These are phyloP conservation scores for Acanthosepion esculentum DNA, from an alignment of 2,888 invertebrate genomes.

Conservation along the genomic window DNA sequence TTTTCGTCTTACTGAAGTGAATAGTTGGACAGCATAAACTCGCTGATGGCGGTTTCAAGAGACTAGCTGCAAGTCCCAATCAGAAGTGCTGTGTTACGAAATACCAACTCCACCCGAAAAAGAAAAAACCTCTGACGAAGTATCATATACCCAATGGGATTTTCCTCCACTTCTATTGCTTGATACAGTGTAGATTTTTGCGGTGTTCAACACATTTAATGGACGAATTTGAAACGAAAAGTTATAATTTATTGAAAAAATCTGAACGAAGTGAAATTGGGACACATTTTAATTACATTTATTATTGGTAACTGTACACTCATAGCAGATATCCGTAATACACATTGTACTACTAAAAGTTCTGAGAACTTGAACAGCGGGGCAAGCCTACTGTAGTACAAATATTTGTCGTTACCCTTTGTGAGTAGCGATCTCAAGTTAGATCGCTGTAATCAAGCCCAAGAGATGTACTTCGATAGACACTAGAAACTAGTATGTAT, in stretches of 20 bases:
- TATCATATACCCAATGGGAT: background rate
- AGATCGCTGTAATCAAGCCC: no score
- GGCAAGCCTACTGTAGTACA: no score
- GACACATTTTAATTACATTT: no score
- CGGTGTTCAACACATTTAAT: background rate
- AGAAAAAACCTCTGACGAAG: background rate
- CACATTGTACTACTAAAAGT: no score
- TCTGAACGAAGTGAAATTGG: no score
- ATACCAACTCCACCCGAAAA: background rate
- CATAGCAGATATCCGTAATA: no score
- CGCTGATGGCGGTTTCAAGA: background rate
- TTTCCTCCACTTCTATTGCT: background rate
- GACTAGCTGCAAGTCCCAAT: background rate
- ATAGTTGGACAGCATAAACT: background rate
- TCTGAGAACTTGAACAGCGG: no score
- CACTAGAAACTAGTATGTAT: no score
- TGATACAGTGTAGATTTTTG: background rate
- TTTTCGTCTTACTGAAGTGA: background rate
- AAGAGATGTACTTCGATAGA: no score
- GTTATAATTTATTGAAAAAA: background rate
- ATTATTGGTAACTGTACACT: no score
- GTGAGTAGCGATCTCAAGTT: no score
- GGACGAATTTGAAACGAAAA: background rate
- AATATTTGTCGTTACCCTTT: no score
- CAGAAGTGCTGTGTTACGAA: background rate